Evolutionary conservation across 2,888 invertebrate species (phyloP).

Genomic region (Heteromyza rotundicornis): DNA sequence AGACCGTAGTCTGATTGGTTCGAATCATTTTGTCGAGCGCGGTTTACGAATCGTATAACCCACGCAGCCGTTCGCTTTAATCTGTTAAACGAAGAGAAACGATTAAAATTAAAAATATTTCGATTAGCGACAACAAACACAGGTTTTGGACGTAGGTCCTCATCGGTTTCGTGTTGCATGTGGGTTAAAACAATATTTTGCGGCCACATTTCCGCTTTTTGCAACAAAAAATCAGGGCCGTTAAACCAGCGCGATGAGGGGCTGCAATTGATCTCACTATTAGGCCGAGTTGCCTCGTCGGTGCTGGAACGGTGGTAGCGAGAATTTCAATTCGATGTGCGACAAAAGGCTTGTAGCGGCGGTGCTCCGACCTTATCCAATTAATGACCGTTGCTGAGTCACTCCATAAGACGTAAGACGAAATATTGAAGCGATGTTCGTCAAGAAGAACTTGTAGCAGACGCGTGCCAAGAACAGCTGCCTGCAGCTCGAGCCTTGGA

Average conservation of each 20-base stretch:
- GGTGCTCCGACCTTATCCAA: constrained; percentile 23
- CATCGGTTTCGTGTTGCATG: no score
- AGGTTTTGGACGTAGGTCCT: no score
- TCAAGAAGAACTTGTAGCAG: constrained; percentile 7
- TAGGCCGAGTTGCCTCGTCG: neutral
- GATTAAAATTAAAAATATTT: no score
- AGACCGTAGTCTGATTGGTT: neutral
- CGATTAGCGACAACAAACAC: no score
- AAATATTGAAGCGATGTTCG: neutral
- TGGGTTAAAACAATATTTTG: neutral
- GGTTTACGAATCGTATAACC: no score
- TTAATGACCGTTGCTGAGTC: constrained; percentile 16
- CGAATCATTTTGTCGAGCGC: no score
- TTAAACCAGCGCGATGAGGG: constrained; percentile 24
- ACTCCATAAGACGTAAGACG: neutral
- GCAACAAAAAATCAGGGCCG: constrained; percentile 22
- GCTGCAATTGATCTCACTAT: no score
- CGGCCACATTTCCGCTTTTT: neutral
- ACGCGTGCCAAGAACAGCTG: constrained; percentile 20
- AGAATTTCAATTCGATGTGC: constrained; percentile 36
- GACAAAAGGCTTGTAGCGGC: constrained; percentile 35
- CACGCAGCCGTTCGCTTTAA: no score
- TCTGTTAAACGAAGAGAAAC: no score
- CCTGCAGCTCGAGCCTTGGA: constrained; percentile 19
- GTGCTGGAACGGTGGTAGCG: constrained; percentile 18